These are phyloP conservation scores for Napeogenes inachia DNA, from an alignment of 2,888 invertebrate genomes.

Conservation along the genomic window DNA sequence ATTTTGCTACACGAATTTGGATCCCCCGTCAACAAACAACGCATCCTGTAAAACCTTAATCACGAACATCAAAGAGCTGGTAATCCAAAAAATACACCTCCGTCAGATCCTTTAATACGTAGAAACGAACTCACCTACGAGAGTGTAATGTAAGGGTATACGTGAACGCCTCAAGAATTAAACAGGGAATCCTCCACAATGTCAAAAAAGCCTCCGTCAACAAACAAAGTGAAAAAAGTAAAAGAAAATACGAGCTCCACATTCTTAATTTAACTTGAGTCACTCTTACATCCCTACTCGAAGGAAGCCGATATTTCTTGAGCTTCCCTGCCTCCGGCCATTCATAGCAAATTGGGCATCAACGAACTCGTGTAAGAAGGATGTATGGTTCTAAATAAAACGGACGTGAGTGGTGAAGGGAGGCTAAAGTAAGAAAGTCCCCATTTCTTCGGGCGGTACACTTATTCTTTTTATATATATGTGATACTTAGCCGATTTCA, in stretches of 20 bases:
- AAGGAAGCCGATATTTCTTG: slow-evolving; percentile 41
- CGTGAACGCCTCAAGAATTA: slow-evolving; percentile 70
- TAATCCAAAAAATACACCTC: slow-evolving; percentile 73
- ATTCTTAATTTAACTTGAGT: slow-evolving; percentile 79
- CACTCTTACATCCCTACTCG: slow-evolving; percentile 64
- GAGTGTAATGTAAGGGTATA: slow-evolving; percentile 44
- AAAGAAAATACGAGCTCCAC: slow-evolving; percentile 67
- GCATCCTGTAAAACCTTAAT: slow-evolving; percentile 57
- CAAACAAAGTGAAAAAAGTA: slow-evolving; percentile 66
- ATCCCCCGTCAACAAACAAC: slow-evolving; percentile 53
- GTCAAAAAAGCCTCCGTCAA: slow-evolving; percentile 74
- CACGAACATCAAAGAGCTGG: slow-evolving; percentile 62
- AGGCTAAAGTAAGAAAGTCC: slow-evolving; percentile 60
- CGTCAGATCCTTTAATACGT: slow-evolving; percentile 61
- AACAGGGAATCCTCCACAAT: slow-evolving; percentile 69
- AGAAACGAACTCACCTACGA: slow-evolving; percentile 48
- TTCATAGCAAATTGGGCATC: not conserved
- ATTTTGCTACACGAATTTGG: slow-evolving; percentile 2
- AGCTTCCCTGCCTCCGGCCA: slow-evolving; percentile 31
- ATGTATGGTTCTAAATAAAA: slow-evolving; percentile 41
- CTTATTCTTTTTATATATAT: slow-evolving; percentile 54
- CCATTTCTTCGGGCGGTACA: slow-evolving; percentile 65
- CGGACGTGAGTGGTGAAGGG: slow-evolving; percentile 60
- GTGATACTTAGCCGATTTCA: slow-evolving; percentile 59
- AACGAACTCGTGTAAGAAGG: slow-evolving; percentile 18